These are phyloP conservation scores for Eustalomyia histrio DNA, from an alignment of 2,888 invertebrate species.

Conservation along the genomic window DNA sequence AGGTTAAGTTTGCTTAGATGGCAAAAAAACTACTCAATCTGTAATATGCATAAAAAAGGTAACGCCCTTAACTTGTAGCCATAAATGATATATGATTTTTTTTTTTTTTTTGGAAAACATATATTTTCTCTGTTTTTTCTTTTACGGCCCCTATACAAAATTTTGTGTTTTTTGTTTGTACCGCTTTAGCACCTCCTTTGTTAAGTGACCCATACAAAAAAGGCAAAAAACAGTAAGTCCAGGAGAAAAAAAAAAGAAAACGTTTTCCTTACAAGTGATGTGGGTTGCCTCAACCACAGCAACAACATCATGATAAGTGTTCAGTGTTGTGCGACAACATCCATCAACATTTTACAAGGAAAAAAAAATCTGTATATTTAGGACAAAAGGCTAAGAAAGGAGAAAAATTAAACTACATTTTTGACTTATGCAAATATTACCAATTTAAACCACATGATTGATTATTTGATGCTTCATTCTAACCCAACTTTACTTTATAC, in stretches of 20 bases:
- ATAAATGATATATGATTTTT: slow-evolving; percentile 40
- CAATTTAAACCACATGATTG: slow-evolving; percentile 67
- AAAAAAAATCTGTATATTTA: slow-evolving; percentile 44
- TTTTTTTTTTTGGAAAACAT: slow-evolving; percentile 1
- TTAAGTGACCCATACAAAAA: slow-evolving; percentile 22
- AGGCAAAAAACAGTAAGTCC: slow-evolving; percentile 26
- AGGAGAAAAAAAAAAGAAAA: slow-evolving; percentile 43
- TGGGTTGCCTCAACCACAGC: slow-evolving; percentile 21
- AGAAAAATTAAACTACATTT: slow-evolving; percentile 23
- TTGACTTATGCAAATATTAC: slow-evolving; percentile 65
- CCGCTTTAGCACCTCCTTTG: slow-evolving; percentile 47
- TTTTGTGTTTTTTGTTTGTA: slow-evolving; percentile 7
- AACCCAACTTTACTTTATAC: background rate
- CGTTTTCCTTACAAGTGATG: slow-evolving; percentile 26
- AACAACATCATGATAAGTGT: slow-evolving; percentile 3
- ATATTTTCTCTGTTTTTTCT: slow-evolving; percentile 3
- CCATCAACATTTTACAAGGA: slow-evolving; percentile 27
- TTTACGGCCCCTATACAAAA: background rate
- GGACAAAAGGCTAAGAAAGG: slow-evolving; percentile 3
- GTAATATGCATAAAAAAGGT: slow-evolving; percentile 13
- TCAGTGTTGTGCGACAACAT: slow-evolving; percentile 53
- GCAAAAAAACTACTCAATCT: slow-evolving; percentile 33
- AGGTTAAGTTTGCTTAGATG: slow-evolving; percentile 23
- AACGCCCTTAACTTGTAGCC: slow-evolving; percentile 45
- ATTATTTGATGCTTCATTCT: slow-evolving; percentile 66